Evolutionary conservation across 2,113 vertebrate species (phyloP), one percentile per base, ranked within the genome.

Genomic region (Burhinus oedicnemus): DNA sequence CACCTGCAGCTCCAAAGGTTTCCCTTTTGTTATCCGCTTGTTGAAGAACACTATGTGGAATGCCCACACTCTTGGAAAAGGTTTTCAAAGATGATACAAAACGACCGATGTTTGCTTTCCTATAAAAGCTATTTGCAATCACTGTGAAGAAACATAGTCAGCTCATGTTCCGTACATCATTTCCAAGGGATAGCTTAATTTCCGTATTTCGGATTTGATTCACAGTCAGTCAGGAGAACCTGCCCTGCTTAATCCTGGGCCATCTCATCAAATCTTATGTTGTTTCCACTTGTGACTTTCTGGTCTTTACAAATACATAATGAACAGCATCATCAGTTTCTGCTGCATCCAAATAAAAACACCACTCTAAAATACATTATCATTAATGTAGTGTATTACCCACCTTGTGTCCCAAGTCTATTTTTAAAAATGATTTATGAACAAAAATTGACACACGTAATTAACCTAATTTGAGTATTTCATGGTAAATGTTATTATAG

Each of bases 391-490:
- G 27, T 61, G 18, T 57, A 42, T 38, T 93, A 90, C 26, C 65
- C 51, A 95, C 52, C 61, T 97, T 90, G 26, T 90, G 44, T 95
- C 77, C 68, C 83, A 91, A 54, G 47, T 62, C 69, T 89, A 45
- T 90, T 89, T 95, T 96, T 95, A 92, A 93, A 95, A 93, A 90
- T 96, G 74, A 96, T 95, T 96, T 95, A 97, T 93, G 83, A 95
- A 71, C 76, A 90, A 97, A 93, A 96, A 90, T 71, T 91, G 71
- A 94, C 95, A 90, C 7, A 70, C 11, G 3, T 87, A 97, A 97
- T 97, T 97, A 93, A 93, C 69, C 49, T 84, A 95, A 97, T 96
- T 79, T 70, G 65, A 89, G 47, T 80, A 94, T 77, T 91, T 34
- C 22, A 12, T n/a, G 47, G 88, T 79, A 96, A 91, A 95, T 91